Conservation (phyloP, 2,888 invertebrate genomes). For the Himalopsyche tibetana region DNA sequence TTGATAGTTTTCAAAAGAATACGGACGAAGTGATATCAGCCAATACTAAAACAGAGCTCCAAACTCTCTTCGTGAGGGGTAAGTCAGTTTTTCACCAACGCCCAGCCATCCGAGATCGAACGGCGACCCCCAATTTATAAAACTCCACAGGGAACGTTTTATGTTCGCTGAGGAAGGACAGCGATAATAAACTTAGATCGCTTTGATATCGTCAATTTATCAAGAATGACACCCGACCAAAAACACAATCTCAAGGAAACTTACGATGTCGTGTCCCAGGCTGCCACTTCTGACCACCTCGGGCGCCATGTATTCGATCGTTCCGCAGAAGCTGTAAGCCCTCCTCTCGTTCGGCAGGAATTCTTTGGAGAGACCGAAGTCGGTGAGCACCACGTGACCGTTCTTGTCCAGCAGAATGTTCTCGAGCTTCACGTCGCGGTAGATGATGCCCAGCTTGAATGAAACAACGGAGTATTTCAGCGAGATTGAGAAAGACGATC, state of each 20-base stretch:
- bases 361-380: constrained; percentile 98
- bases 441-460: constrained; percentile 93
- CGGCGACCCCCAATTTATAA: no score
- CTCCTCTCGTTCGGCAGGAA: constrained; percentile 86
- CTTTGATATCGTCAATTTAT: background rate
- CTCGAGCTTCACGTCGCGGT: constrained; percentile 97
- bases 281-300: constrained; percentile 89
- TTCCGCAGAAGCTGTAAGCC: constrained; percentile 98
- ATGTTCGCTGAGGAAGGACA: no score
- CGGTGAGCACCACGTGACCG: constrained; percentile 97
- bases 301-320: constrained; percentile 99
- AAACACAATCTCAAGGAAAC: constrained; percentile 70
- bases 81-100: no score
- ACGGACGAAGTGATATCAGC: no score
- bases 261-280: constrained; percentile 95
- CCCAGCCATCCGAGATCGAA: no score
- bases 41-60: no score
- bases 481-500: no score
- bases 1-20: no score
- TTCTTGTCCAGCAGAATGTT: constrained; percentile 96
- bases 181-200: no score
- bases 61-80: no score
- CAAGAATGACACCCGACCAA: no score
- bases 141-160: no score
- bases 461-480: background rate